A percentile compares a stretch with the other conserved stretches of the same genome.
These are phyloP conservation scores for Bovichtus diacanthus DNA, from an alignment of 2,797 vertebrate genomes.

Conservation along the genomic window DNA sequence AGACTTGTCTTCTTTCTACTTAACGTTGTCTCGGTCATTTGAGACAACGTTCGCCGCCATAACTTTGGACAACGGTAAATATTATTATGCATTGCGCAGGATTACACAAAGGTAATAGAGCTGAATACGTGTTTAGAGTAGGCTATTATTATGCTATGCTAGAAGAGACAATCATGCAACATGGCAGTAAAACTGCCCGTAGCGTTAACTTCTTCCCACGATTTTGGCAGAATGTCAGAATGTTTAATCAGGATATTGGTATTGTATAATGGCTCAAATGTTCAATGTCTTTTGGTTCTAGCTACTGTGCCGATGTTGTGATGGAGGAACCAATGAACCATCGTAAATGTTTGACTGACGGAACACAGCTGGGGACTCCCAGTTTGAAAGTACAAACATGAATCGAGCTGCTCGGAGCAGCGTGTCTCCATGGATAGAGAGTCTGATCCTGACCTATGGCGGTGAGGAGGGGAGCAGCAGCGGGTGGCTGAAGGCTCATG, in stretches of 20 bases:
- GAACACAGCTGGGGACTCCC: neutral
- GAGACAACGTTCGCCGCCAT: constrained; percentile 2
- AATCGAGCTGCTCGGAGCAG: neutral
- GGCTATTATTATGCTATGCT: neutral
- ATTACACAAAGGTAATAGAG: neutral
- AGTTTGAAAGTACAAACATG: constrained; percentile 47
- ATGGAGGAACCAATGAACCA: constrained; percentile 17
- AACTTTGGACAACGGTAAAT: neutral
- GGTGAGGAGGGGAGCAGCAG: neutral
- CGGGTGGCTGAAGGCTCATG: constrained; percentile 62
- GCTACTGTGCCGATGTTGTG: neutral
- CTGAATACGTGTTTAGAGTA: accelerated
- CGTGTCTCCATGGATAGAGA: constrained; percentile 73
- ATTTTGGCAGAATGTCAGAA: neutral
- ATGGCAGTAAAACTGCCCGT: neutral
- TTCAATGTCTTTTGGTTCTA: neutral
- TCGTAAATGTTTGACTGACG: neutral
- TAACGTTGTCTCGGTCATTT: neutral
- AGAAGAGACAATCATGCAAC: neutral
- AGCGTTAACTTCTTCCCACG: too few relatives aligned
- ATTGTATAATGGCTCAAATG: neutral
- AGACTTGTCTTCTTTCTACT: accelerated
- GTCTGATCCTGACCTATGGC: constrained; percentile 56
- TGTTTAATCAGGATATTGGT: neutral
- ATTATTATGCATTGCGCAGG: accelerated